These are phyloP conservation scores for Drosophila neocordata DNA, from an alignment of 1,140 invertebrate species.

Conservation along the genomic window DNA sequence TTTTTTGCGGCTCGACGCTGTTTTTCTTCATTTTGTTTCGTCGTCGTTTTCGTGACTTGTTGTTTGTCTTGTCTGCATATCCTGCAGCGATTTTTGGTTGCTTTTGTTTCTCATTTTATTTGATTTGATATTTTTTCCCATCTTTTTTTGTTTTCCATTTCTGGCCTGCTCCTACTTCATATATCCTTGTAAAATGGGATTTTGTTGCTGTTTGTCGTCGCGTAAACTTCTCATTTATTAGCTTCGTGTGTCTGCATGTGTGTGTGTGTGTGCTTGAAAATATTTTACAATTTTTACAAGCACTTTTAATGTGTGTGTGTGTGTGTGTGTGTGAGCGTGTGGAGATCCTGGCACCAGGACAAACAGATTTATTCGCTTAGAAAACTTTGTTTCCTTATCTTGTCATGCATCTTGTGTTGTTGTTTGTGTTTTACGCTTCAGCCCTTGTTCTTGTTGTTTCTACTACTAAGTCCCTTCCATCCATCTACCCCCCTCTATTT, in stretches of 20 bases:
- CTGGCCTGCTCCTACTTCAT: constrained; percentile 29
- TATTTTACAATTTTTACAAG: constrained; percentile 76
- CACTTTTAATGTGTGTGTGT: constrained; percentile 13
- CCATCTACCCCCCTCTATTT: not conserved
- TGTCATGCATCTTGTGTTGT: constrained; percentile 49
- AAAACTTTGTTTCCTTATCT: constrained; percentile 78
- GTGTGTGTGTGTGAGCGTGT: constrained; percentile 29
- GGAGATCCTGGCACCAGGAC: constrained; percentile 65
- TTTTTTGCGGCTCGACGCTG: constrained; percentile 60
- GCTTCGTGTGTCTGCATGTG: constrained; percentile 49
- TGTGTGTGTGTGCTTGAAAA: constrained; percentile 50
- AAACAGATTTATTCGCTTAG: constrained; percentile 78
- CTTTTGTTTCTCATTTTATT: constrained; percentile 15
- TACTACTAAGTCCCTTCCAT: not conserved
- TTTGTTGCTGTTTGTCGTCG: constrained; percentile 62
- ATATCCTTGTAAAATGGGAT: constrained; percentile 67
- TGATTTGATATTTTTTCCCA: constrained; percentile 10
- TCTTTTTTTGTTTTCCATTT: constrained; percentile 33
- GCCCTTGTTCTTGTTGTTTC: not conserved
- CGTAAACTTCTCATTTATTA: constrained; percentile 78
- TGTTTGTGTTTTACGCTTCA: constrained; percentile 50
- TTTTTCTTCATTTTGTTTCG: constrained; percentile 57
- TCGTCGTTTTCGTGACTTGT: constrained; percentile 70
- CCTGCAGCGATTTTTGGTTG: constrained; percentile 69
- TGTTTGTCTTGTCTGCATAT: constrained; percentile 80